phyloP scores from a whole-genome alignment of 2,888 invertebrate species.

The Andrena flavipes region DNA sequence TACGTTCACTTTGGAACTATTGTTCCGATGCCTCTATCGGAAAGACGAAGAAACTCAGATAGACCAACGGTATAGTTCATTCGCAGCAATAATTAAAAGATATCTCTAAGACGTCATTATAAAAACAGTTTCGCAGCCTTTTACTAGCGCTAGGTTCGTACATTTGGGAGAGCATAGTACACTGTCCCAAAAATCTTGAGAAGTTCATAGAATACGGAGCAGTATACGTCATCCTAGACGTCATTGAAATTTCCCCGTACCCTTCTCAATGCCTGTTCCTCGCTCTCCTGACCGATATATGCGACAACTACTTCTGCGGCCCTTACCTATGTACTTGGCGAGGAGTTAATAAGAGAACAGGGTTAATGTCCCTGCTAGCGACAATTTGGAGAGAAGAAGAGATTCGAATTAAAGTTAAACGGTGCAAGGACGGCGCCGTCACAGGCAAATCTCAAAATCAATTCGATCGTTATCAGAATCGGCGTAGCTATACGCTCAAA shows the following conservation, averaged over 20 bases:
- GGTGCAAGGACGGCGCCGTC: constrained; percentile 79
- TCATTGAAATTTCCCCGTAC: constrained; percentile 79
- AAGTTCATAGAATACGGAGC: constrained; percentile 83
- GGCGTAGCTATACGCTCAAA: background rate
- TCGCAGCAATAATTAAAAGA: background rate
- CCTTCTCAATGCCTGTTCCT: constrained; percentile 83
- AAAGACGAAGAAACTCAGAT: constrained; percentile 77
- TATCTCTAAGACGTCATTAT: background rate
- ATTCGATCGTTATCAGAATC: background rate
- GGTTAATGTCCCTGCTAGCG: constrained; percentile 82
- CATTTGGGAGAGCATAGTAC: constrained; percentile 83
- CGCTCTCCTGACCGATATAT: constrained; percentile 83
- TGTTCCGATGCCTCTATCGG: constrained; percentile 70
- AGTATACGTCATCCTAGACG: constrained; percentile 83
- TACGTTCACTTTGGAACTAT: constrained; percentile 61
- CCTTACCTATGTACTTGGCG: constrained; percentile 85
- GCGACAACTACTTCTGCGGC: constrained; percentile 80
- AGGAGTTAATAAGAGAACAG: constrained; percentile 76
- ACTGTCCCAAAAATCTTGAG: constrained; percentile 71
- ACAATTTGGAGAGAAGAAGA: constrained; percentile 85
- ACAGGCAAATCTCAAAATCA: constrained; percentile 71
- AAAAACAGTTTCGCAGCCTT: constrained; percentile 70
- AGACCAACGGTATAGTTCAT: constrained; percentile 76
- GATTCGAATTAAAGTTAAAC: constrained; percentile 77
- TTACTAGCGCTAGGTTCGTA: constrained; percentile 83